These are phyloP conservation scores for Montipora efflorescens DNA, from an alignment of 64 coral and sea anemone species.

Conservation along the genomic window DNA sequence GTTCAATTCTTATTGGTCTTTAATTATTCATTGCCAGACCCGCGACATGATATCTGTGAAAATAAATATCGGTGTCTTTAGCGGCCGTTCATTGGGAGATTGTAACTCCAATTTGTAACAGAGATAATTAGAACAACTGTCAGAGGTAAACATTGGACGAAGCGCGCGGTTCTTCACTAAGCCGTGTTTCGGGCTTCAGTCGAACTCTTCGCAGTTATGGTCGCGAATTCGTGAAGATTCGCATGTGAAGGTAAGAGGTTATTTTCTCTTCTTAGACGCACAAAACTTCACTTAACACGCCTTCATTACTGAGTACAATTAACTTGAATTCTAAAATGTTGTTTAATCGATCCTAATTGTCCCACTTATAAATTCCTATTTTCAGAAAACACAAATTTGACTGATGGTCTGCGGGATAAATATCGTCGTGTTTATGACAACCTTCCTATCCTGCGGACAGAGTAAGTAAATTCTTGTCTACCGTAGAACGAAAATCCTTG, in stretches of 20 bases:
- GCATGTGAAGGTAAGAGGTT: neutral
- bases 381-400: neutral
- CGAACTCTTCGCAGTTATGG: neutral
- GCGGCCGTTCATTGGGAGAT: neutral
- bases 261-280: too few relatives aligned
- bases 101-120: too few relatives aligned
- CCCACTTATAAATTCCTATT: neutral
- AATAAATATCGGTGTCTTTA: neutral
- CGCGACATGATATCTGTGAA: neutral
- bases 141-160: too few relatives aligned
- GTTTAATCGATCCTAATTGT: neutral
- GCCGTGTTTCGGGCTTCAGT: neutral
- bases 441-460: neutral
- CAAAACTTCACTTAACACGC: too few relatives aligned
- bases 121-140: too few relatives aligned
- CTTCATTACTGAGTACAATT: neutral
- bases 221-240: neutral
- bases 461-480: constrained; percentile 11
- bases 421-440: neutral
- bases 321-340: neutral
- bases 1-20: neutral
- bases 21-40: neutral
- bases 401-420: neutral
- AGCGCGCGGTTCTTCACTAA: too few relatives aligned
- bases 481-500: too few relatives aligned